Conservation (phyloP, 2,888 invertebrate genomes). For the Drosophila tripunctata region DNA sequence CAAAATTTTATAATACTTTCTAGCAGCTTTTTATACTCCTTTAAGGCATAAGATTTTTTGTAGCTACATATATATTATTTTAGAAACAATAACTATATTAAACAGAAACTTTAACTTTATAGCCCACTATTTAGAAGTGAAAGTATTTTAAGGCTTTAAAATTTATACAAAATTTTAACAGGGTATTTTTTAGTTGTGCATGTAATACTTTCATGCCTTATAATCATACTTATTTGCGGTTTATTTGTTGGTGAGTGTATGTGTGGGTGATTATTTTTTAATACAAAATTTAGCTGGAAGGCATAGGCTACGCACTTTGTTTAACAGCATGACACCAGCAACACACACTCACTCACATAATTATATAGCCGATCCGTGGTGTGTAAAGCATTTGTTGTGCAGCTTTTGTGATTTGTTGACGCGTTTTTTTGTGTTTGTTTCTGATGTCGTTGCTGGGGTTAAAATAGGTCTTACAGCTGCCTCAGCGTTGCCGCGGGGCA, state of each 20-base stretch:
- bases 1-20: no score
- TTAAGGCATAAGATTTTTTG: no score
- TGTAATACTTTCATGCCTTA: no score
- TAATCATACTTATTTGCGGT: slow-evolving; percentile 18
- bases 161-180: not conserved
- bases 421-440: slow-evolving; percentile 48
- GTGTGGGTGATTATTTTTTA: slow-evolving; percentile 73
- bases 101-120: no score
- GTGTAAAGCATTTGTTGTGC: slow-evolving; percentile 61
- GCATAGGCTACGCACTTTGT: slow-evolving; percentile 78
- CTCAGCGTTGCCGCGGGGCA: slow-evolving; percentile 49
- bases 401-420: slow-evolving; percentile 75
- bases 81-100: no score
- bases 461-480: slow-evolving; percentile 72
- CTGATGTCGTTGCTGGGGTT: slow-evolving; percentile 62
- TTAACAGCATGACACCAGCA: slow-evolving; percentile 71
- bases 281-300: slow-evolving; percentile 65
- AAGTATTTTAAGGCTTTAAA: no score
- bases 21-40: no score
- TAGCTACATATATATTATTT: no score
- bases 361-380: slow-evolving; percentile 4
- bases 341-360: slow-evolving; percentile 25
- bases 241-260: slow-evolving; percentile 23
- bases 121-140: no score
- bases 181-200: not conserved